phyloP scores from a whole-genome alignment of 2,888 invertebrate genomes.

The Volucella inanis region DNA sequence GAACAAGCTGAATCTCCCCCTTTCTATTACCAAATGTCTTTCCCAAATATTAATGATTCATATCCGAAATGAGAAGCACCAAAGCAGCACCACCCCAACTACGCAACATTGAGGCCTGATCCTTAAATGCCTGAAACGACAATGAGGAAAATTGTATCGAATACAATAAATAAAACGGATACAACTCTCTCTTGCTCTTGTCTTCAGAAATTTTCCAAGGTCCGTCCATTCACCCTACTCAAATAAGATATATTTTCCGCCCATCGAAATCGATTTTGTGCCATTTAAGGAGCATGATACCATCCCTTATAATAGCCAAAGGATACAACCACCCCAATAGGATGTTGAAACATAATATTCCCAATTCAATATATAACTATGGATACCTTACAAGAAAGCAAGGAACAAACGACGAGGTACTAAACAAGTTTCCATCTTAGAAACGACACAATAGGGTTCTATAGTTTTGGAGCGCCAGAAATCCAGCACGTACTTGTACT shows the following conservation, averaged over 20 bases:
- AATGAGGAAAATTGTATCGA: slow-evolving; percentile 10
- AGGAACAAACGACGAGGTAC: slow-evolving; percentile 3
- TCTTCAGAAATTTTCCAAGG: neutral
- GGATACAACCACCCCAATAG: slow-evolving; percentile 15
- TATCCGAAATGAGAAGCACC: neutral
- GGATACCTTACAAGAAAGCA: slow-evolving; percentile 5
- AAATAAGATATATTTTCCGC: neutral
- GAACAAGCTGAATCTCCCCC: slow-evolving; percentile 23
- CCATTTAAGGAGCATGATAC: slow-evolving; percentile 2
- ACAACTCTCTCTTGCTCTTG: slow-evolving; percentile 8
- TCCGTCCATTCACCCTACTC: neutral
- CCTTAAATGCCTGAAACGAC: slow-evolving; percentile 36
- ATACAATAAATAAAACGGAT: slow-evolving; percentile 15
- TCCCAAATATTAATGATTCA: slow-evolving; percentile 49
- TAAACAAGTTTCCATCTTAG: slow-evolving; percentile 12
- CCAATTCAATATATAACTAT: neutral
- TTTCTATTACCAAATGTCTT: slow-evolving; percentile 37
- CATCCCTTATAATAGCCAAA: slow-evolving; percentile 9
- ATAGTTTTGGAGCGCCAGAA: slow-evolving; percentile 47
- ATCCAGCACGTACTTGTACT: slow-evolving; percentile 16
- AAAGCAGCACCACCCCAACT: slow-evolving; percentile 1
- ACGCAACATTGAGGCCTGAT: slow-evolving; percentile 11
- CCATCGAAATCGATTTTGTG: slow-evolving; percentile 51
- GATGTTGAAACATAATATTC: slow-evolving; percentile 8
- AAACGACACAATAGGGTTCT: slow-evolving; percentile 10